A percentile compares a stretch with the other conserved stretches of the same genome.
phyloP scores from a whole-genome alignment of 2,797 vertebrate species.

The Acrossocheilus fasciatus region DNA sequence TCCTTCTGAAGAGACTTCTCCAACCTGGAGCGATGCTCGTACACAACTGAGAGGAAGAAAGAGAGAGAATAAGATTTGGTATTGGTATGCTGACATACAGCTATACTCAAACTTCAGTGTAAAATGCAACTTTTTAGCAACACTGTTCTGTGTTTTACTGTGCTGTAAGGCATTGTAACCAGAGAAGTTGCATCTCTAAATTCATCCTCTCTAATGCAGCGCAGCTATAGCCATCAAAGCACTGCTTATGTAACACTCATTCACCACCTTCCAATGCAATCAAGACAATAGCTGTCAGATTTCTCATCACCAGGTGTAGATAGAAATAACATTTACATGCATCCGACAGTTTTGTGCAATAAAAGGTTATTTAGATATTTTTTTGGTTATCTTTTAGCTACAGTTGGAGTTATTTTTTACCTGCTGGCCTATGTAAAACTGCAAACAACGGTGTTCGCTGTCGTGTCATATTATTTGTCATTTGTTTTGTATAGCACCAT shows the following conservation, averaged over 20 bases:
- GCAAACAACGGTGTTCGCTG: background rate
- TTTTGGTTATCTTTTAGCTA: background rate
- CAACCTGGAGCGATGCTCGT: conserved; percentile 96
- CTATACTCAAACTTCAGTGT: background rate
- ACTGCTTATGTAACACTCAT: background rate
- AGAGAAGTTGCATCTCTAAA: background rate
- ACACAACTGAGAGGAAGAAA: conserved; percentile 85
- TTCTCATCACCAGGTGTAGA: background rate
- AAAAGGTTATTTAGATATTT: background rate
- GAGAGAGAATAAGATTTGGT: background rate
- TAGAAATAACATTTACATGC: background rate
- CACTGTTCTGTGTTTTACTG: background rate
- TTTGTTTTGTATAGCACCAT: background rate
- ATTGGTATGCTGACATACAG: background rate
- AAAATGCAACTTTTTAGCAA: background rate
- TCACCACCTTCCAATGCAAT: background rate
- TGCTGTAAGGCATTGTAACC: background rate
- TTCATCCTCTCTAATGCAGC: background rate
- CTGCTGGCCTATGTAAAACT: background rate
- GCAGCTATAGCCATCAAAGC: background rate
- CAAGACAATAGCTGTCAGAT: background rate
- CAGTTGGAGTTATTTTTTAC: background rate
- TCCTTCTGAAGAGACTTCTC: conserved; percentile 99
- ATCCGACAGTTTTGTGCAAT: background rate
- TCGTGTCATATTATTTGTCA: background rate